Evolutionary conservation across 2,888 invertebrate genomes (phyloP).

Genomic region (Amphipyra tragopoginis): DNA sequence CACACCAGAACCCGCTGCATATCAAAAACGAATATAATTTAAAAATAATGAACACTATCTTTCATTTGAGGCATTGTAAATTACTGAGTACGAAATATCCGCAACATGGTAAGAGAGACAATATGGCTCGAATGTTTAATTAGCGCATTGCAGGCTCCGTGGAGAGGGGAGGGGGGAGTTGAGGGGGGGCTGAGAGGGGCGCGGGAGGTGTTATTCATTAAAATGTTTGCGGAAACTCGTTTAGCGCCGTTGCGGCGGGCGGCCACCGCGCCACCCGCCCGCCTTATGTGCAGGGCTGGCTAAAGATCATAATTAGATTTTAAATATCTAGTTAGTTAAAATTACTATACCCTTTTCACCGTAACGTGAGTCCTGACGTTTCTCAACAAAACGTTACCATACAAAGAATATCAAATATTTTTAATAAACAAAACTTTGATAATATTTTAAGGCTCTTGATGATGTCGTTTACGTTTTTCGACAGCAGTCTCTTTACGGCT

Average conservation of each 20-base stretch:
- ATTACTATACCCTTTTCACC: too few relatives aligned
- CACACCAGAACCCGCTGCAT: background rate
- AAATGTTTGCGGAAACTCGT: constrained; percentile 90
- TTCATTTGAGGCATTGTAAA: constrained; percentile 48
- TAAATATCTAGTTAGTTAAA: background rate
- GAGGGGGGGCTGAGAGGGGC: constrained; percentile 62
- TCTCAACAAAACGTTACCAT: too few relatives aligned
- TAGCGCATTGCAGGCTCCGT: constrained; percentile 85
- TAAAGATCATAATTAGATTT: constrained; percentile 13
- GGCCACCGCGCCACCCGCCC: constrained; percentile 67
- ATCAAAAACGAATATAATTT: constrained; percentile 19
- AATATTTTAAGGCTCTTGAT: too few relatives aligned
- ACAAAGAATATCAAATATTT: too few relatives aligned
- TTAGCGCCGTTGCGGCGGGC: constrained; percentile 86
- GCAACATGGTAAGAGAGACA: constrained; percentile 84
- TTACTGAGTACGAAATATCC: constrained; percentile 71
- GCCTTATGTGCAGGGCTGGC: constrained; percentile 63
- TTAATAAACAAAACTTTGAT: too few relatives aligned
- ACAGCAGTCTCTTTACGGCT: too few relatives aligned
- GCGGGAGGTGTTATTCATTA: constrained; percentile 88
- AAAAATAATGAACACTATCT: constrained; percentile 45
- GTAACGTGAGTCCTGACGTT: too few relatives aligned
- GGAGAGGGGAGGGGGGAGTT: constrained; percentile 54
- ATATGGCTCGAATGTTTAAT: constrained; percentile 89
- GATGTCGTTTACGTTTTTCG: too few relatives aligned